These are phyloP conservation scores for Caenorhabditis doughertyi DNA, from an alignment of 2,888 invertebrate genomes.

Conservation along the genomic window DNA sequence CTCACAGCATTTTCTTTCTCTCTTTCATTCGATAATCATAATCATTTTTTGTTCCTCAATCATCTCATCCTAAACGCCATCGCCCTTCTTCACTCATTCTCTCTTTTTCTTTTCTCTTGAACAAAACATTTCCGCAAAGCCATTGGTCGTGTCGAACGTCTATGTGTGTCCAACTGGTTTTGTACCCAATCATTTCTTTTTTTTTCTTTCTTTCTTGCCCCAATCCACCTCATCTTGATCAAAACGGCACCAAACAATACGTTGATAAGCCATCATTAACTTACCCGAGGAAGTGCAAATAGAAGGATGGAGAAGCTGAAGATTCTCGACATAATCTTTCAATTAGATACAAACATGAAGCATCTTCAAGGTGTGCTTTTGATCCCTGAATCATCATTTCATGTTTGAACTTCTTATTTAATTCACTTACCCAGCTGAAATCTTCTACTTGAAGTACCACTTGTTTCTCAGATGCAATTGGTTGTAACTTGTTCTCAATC, in stretches of 20 bases:
- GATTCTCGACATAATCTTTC: conserved; percentile 61
- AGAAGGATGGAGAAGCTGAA: conserved; percentile 37
- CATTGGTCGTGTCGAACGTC: conserved; percentile 44
- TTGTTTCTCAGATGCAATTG: conserved; percentile 50
- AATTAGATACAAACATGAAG: conserved; percentile 60
- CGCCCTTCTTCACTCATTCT: not conserved
- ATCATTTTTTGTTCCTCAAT: conserved; percentile 45
- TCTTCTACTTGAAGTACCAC: conserved; percentile 69
- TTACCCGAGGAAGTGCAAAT: conserved; percentile 65
- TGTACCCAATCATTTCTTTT: conserved; percentile 29
- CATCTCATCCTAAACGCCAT: conserved; percentile 5
- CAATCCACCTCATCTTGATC: conserved; percentile 32
- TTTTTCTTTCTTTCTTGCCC: conserved; percentile 4
- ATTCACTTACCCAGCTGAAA: conserved; percentile 64
- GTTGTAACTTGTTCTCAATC: conserved; percentile 60
- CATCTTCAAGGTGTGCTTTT: conserved; percentile 62
- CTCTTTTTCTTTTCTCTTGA: conserved; percentile 5
- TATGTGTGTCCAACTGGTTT: conserved; percentile 53
- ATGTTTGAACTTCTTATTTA: not conserved
- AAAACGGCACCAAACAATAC: conserved; percentile 19
- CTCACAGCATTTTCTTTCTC: conserved; percentile 28
- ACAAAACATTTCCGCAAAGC: conserved; percentile 57
- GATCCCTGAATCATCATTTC: conserved; percentile 49
- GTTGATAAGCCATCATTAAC: conserved; percentile 46
- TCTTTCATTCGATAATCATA: conserved; percentile 34